Evolutionary conservation across 2,888 invertebrate species (phyloP).

Genomic region (Salticus scenicus): DNA sequence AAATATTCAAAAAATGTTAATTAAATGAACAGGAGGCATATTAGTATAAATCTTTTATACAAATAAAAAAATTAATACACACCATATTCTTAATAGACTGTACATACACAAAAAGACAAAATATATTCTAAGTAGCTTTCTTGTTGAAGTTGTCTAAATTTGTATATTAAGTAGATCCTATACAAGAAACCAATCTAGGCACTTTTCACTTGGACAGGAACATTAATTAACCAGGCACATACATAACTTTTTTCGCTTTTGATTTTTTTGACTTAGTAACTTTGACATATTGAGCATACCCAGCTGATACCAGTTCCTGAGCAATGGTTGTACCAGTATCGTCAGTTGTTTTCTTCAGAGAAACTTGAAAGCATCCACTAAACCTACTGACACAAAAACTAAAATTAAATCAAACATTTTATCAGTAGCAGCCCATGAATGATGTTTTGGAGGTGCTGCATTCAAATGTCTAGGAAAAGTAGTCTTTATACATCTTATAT

Average conservation of each 20-base stretch:
- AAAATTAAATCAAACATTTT: too few species aligned
- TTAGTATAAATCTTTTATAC: too few species aligned
- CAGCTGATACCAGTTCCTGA: constrained; percentile 27
- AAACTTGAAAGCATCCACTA: constrained; percentile 28
- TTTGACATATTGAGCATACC: constrained; percentile 17
- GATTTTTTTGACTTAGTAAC: neutral
- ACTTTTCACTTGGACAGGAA: neutral
- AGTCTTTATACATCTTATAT: constrained; percentile 4
- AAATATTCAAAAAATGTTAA: too few species aligned
- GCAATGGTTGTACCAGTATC: neutral
- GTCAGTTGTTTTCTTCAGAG: constrained; percentile 23
- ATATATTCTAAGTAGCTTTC: too few species aligned
- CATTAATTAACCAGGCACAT: constrained; percentile 41
- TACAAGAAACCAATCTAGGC: neutral
- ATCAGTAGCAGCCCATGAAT: neutral
- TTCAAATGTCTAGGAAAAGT: too few species aligned
- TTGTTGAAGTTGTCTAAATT: too few species aligned
- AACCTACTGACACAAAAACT: constrained; percentile 10
- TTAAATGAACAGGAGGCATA: too few species aligned
- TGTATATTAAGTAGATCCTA: neutral
- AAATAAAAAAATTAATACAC: too few species aligned
- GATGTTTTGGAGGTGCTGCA: too few species aligned
- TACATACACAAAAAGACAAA: too few species aligned
- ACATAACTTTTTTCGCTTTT: constrained; percentile 12
- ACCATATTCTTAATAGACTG: too few species aligned